Evolutionary conservation across 2,797 vertebrate genomes (phyloP).

Genomic region (Pterois miles): DNA sequence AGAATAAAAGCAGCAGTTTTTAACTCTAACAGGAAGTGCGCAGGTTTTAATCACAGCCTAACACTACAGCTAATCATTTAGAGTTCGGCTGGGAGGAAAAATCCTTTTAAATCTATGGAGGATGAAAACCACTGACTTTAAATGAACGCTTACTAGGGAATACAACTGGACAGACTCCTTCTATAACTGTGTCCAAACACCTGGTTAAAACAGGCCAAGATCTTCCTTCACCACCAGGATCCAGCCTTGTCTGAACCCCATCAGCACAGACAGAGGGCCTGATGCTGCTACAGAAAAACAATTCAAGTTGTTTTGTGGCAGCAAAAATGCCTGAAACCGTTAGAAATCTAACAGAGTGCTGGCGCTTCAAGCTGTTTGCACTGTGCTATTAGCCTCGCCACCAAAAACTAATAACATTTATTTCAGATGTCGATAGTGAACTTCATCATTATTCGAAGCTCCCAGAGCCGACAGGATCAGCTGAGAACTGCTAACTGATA

Average conservation of each 20-base stretch:
- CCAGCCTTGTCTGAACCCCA: neutral
- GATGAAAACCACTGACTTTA: neutral
- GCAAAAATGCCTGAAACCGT: neutral
- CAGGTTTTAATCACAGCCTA: neutral
- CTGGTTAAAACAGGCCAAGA: neutral
- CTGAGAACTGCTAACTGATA: neutral
- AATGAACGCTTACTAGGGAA: neutral
- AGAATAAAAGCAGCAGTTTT: neutral
- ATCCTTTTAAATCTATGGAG: neutral
- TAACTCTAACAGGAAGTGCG: neutral
- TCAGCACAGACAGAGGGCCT: neutral
- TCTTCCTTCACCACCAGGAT: neutral
- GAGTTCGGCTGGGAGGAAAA: neutral
- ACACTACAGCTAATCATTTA: neutral
- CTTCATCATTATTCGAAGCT: neutral
- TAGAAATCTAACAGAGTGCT: conserved; percentile 8
- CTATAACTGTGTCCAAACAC: neutral
- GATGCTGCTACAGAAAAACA: conserved; percentile 1
- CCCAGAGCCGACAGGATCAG: neutral
- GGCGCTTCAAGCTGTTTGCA: neutral
- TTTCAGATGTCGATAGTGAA: neutral
- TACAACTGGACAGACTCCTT: neutral
- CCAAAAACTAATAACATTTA: neutral
- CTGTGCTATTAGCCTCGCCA: neutral
- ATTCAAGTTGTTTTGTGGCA: neutral